These are phyloP conservation scores for Eupelmus urozonus DNA, from an alignment of 2,888 invertebrate species.

Conservation along the genomic window DNA sequence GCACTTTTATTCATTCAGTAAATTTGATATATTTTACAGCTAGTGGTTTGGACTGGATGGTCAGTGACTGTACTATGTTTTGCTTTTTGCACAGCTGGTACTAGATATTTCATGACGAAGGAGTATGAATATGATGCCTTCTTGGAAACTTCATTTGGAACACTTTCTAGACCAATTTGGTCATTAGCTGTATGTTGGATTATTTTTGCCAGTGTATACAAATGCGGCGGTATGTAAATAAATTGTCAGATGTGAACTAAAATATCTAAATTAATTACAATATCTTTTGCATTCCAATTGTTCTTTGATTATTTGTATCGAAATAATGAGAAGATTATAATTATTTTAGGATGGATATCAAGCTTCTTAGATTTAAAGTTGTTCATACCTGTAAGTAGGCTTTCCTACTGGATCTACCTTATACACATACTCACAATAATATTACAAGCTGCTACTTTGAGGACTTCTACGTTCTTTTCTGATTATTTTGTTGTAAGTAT, in stretches of 20 bases:
- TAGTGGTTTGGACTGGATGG: conserved; percentile 60
- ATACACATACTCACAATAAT: conserved; percentile 62
- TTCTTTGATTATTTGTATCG: too few relatives aligned
- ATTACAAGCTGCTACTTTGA: conserved; percentile 36
- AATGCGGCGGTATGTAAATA: conserved; percentile 76
- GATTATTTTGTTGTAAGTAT: background rate
- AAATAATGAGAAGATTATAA: background rate
- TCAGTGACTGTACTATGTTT: conserved; percentile 54
- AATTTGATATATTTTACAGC: too few relatives aligned
- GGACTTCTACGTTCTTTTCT: conserved; percentile 38
- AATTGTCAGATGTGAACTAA: too few relatives aligned
- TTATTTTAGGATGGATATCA: conserved; percentile 46
- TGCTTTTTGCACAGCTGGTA: conserved; percentile 60
- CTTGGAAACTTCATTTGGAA: conserved; percentile 75
- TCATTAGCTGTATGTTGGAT: conserved; percentile 78
- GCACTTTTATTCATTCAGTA: too few relatives aligned
- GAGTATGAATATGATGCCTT: conserved; percentile 71
- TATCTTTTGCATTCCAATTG: too few relatives aligned
- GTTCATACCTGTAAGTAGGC: conserved; percentile 64
- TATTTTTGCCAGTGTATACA: conserved; percentile 78
- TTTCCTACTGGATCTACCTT: conserved; percentile 65
- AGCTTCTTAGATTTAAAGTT: conserved; percentile 62
- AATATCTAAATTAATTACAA: too few relatives aligned
- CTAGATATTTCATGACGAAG: conserved; percentile 67
- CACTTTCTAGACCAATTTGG: conserved; percentile 78